These are phyloP conservation scores for Yponomeuta plumbellus DNA, from an alignment of 2,888 invertebrate species.

Conservation along the genomic window DNA sequence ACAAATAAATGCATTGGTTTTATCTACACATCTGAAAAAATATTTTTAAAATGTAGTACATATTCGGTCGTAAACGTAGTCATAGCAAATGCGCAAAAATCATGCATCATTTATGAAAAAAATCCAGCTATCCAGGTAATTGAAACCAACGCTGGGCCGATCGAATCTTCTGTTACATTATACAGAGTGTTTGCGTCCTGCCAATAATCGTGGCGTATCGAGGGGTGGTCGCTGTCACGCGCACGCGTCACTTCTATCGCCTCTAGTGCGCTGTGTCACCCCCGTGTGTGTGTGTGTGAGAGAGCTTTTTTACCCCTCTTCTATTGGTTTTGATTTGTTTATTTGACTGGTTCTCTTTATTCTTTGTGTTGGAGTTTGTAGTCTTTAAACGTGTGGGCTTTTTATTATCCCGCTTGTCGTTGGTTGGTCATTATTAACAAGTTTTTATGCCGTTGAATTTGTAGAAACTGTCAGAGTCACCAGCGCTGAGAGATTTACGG, in stretches of 20 bases:
- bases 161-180: not conserved
- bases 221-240: constrained; percentile 34
- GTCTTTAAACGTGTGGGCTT: not conserved
- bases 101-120: no score
- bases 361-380: not conserved
- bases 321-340: not conserved
- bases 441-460: not conserved
- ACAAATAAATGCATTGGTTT: no score
- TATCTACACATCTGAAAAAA: no score
- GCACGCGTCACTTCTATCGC: constrained; percentile 62
- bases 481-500: not conserved
- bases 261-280: constrained; percentile 23
- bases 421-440: not conserved
- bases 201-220: not conserved
- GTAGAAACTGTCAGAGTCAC: not conserved
- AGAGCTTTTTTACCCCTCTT: constrained; percentile 4
- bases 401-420: not conserved
- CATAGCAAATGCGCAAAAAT: no score
- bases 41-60: no score
- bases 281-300: not conserved
- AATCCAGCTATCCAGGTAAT: no score
- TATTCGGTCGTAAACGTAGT: no score
- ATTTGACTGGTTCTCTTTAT: not conserved
- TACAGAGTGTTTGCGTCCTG: not conserved
- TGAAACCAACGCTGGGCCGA: no score